A percentile compares a stretch with the other conserved stretches of the same genome.
These are phyloP conservation scores for Choreutis nemorana DNA, from an alignment of 2,888 invertebrate species.

Conservation along the genomic window DNA sequence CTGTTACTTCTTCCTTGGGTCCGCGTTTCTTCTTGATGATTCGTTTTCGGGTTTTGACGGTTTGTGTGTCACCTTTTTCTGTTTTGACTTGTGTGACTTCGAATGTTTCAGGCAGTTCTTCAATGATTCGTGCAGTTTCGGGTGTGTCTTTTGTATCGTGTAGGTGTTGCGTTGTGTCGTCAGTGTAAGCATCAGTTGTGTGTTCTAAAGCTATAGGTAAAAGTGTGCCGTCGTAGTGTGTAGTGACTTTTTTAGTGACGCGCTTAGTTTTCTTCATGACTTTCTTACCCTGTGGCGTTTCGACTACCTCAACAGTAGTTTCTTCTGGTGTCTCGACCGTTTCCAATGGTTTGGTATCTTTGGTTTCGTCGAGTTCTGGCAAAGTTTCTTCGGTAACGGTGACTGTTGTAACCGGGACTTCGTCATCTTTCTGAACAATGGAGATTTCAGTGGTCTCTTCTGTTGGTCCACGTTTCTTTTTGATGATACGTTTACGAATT, in stretches of 20 bases:
- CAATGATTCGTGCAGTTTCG: conserved; percentile 19
- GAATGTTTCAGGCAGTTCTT: conserved; percentile 31
- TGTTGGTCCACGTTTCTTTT: conserved; percentile 41
- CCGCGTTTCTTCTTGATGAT: conserved; percentile 47
- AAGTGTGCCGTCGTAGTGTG: too few relatives aligned
- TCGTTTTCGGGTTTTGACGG: conserved; percentile 40
- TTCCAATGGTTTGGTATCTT: conserved; percentile 12
- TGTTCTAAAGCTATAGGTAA: conserved; percentile 38
- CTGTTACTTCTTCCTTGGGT: conserved; percentile 44
- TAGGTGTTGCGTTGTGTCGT: conserved; percentile 17
- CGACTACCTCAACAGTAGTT: conserved; percentile 18
- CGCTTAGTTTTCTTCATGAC: too few relatives aligned
- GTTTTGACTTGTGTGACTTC: conserved; percentile 39
- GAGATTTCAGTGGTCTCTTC: conserved; percentile 51
- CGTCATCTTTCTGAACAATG: conserved; percentile 41
- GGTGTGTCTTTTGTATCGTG: conserved; percentile 8
- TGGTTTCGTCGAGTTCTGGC: conserved; percentile 23
- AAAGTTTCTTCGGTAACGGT: conserved; percentile 26
- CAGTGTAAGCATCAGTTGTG: conserved; percentile 27
- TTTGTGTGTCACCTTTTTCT: conserved; percentile 26
- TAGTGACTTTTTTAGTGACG: too few relatives aligned
- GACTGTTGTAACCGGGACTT: conserved; percentile 29
- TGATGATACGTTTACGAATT: conserved; percentile 46
- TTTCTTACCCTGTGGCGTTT: too few relatives aligned
- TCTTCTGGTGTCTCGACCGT: conserved; percentile 30